Base-by-base conservation (phyloP, 2,888 invertebrate genomes). In the Xanthia icteritia region DNA sequence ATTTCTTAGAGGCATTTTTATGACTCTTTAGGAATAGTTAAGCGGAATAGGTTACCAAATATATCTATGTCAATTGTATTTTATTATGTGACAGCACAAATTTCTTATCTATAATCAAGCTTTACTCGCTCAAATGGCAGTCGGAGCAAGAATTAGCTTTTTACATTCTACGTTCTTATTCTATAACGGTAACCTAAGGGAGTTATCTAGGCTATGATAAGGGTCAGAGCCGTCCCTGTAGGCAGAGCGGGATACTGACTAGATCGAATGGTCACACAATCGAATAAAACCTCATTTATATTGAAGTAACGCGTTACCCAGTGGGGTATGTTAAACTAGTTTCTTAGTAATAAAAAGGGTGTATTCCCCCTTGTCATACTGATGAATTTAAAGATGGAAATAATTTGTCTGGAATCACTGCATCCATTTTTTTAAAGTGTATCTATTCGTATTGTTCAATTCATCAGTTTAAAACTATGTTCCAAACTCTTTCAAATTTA, bases 131-230 rank as follows among this genome's bases (percentile, higher is more conserved):
- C n/a, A 56, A 56, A 56, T 54, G 11, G n/a, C n/a, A 54, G 51
- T 51, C 8, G 1, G 6, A 20, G 20, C 20, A 8, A 20, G 51
- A 8, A 54, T 54, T 54, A 23, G n/a, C 56, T n/a, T 56, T 5
- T 56, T n/a, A n/a, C 5, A n/a, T 56, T n/a, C 13, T 56, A 15
- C 9, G 8, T 68, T 68, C 1, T 42, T 70, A 56, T 11, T 78
- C 79, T 64, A 60, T 73, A 73, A 9, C 42, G 4, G 5, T n/a
- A 54, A 73, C 77, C 64, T 68, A 58, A 54, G 79, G 76, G 77
- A 77, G 51, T 77, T 82, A 82, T 76, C 74, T 67, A 70, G 73
- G 13, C 69, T 61, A 76, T 80, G 87, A 85, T 71, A 72, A 85
- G 83, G 87, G 82, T 80, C 39, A 66, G 61, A 20, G 20, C 20